Evolutionary conservation across 2,888 invertebrate genomes (phyloP).

Genomic region (Acanthosoma haemorrhoidale): DNA sequence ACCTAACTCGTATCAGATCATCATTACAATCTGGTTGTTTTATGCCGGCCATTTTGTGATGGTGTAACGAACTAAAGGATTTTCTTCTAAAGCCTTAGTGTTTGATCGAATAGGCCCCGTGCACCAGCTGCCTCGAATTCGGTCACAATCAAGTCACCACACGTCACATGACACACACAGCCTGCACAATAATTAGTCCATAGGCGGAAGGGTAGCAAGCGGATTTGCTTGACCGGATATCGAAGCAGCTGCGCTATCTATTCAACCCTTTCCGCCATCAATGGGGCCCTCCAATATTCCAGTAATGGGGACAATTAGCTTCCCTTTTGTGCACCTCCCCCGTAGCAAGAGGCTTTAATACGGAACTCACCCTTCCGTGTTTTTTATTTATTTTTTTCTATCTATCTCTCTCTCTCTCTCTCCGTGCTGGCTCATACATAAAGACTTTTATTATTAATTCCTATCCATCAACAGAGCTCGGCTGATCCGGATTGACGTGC

Average conservation of each 20-base stretch:
- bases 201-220: slow-evolving; percentile 1
- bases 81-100: too few species aligned
- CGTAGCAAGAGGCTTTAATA: background rate
- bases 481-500: slow-evolving; percentile 15
- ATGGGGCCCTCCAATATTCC: background rate
- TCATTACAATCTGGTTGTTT: too few species aligned
- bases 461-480: slow-evolving; percentile 21
- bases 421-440: slow-evolving; percentile 16
- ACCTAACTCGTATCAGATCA: too few species aligned
- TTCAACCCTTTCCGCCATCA: slow-evolving; percentile 19
- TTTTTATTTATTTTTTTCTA: slow-evolving; percentile 3
- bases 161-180: background rate
- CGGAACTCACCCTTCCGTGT: slow-evolving; percentile 2
- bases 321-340: background rate
- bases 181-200: slow-evolving; percentile 1
- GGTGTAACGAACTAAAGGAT: too few species aligned
- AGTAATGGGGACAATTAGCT: background rate
- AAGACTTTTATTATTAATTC: slow-evolving; percentile 25
- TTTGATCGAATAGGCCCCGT: background rate
- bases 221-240: slow-evolving; percentile 30
- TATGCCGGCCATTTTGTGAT: too few species aligned
- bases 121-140: background rate
- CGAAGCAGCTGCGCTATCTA: slow-evolving; percentile 21
- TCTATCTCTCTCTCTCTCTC: background rate
- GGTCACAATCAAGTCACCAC: background rate